Percentiles rank a stretch among this genome's conserved stretches.
Conservation (phyloP, 2,113 vertebrate species). For the Tupaia chinensis region DNA sequence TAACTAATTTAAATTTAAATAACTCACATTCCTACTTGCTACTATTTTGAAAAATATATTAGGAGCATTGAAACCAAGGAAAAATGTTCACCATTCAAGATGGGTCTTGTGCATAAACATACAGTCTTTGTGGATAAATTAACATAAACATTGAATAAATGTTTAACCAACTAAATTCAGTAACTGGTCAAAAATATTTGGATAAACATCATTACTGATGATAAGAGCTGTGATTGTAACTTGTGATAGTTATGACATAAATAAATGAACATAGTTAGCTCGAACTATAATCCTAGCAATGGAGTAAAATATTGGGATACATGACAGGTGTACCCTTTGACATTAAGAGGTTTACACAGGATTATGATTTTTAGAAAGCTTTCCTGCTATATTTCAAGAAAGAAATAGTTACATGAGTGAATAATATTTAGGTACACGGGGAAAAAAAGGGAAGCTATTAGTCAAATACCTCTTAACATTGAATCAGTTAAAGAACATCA, state of each 20-base stretch:
- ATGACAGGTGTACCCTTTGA: accelerated
- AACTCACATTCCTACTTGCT: not conserved
- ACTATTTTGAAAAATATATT: not conserved
- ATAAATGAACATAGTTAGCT: not conserved
- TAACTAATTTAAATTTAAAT: not conserved
- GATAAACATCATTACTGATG: not conserved
- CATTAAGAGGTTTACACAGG: not conserved
- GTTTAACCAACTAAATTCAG: not conserved
- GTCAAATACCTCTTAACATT: not conserved
- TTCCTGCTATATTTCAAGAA: not conserved
- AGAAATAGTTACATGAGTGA: not conserved
- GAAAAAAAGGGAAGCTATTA: not conserved
- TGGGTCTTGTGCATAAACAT: not conserved
- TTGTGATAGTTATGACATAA: not conserved
- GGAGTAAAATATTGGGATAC: not conserved
- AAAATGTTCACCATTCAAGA: not conserved
- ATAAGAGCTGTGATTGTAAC: not conserved
- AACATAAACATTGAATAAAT: not conserved
- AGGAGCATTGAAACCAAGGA: not conserved
- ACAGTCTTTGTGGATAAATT: not conserved
- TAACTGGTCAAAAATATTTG: not conserved
- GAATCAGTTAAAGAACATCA: not conserved
- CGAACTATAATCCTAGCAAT: not conserved
- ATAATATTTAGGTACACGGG: not conserved
- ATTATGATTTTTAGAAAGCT: not conserved